Conservation (phyloP, 2,113 vertebrate genomes). For the Tachuris rubrigastra region DNA sequence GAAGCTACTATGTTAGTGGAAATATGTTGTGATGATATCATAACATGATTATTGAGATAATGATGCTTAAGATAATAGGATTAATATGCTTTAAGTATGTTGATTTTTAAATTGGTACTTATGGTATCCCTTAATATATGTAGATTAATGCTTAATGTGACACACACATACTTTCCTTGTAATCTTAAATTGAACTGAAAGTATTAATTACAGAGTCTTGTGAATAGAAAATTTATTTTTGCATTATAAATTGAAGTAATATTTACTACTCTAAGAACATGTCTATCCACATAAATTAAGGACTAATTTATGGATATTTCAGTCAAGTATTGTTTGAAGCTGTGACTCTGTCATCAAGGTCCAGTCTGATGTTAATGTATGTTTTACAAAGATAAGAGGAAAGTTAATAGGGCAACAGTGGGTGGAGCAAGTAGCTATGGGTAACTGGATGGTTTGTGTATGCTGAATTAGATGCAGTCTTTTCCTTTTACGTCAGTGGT, state of each 20-base stretch:
- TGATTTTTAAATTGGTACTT: constrained; percentile 4
- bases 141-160: not conserved
- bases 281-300: not conserved
- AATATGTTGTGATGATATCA: not conserved
- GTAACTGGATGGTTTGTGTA: not conserved
- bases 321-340: not conserved
- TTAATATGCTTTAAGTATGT: not conserved
- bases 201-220: not conserved
- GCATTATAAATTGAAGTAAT: not conserved
- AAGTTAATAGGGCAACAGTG: not conserved
- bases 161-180: not conserved
- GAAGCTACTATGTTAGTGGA: not conserved
- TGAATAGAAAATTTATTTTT: not conserved
- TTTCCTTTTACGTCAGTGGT: not conserved
- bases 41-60: not conserved
- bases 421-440: not conserved
- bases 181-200: not conserved
- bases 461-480: not conserved
- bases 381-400: not conserved
- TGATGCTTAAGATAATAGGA: not conserved
- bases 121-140: not conserved
- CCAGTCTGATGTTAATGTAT: not conserved
- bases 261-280: not conserved
- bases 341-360: not conserved
- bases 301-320: not conserved